phyloP scores from a whole-genome alignment of 2,797 vertebrate genomes.

The Thamnophis elegans region DNA sequence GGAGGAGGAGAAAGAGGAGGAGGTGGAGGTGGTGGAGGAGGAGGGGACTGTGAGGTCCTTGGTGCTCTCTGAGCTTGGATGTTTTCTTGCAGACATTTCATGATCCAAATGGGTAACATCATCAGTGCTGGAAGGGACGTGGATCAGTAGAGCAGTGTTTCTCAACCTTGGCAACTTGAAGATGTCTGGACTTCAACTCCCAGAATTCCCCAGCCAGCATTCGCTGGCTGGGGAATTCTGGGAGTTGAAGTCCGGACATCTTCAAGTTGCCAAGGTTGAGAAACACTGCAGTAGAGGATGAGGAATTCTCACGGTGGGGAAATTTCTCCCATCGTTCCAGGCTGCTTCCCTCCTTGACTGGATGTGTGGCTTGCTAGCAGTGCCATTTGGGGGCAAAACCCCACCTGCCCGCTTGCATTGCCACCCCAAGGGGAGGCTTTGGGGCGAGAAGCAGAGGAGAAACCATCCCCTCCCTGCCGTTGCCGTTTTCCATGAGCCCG shows the following conservation, averaged over 20 bases:
- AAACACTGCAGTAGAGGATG: too few relatives aligned
- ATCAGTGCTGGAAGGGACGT: neutral
- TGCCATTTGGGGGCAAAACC: neutral
- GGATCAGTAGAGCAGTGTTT: too few relatives aligned
- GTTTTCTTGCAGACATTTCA: neutral
- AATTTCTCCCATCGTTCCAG: neutral
- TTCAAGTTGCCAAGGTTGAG: too few relatives aligned
- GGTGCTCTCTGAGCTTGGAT: neutral
- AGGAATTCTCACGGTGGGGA: neutral
- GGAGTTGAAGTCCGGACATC: too few relatives aligned
- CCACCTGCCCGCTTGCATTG: neutral
- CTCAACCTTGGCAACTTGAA: too few relatives aligned
- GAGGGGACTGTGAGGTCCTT: neutral
- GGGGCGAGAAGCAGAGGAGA: neutral
- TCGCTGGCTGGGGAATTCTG: too few relatives aligned
- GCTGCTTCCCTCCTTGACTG: neutral
- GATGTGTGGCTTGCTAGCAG: too few relatives aligned
- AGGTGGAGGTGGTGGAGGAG: neutral
- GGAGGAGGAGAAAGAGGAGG: too few relatives aligned
- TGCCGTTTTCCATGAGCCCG: neutral
- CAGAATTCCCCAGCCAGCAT: too few relatives aligned
- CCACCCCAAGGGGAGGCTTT: neutral
- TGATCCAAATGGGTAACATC: neutral
- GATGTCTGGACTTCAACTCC: too few relatives aligned
- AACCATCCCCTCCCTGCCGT: neutral